These are phyloP conservation scores for Diceros bicornis DNA, from an alignment of 2,797 vertebrate species.

Conservation along the genomic window DNA sequence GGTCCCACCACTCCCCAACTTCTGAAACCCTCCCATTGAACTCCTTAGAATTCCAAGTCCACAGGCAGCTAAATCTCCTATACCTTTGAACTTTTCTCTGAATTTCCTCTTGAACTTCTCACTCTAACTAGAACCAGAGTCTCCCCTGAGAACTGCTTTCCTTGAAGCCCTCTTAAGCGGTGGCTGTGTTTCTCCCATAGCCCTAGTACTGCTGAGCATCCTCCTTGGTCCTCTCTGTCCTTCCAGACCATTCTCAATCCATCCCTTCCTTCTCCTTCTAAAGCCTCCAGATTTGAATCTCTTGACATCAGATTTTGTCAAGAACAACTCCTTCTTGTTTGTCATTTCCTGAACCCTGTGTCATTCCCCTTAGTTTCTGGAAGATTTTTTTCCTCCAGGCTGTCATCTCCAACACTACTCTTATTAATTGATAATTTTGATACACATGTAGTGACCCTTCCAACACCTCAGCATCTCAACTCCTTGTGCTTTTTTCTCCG, in stretches of 20 bases:
- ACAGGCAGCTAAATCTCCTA: background rate
- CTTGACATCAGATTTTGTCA: background rate
- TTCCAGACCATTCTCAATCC: background rate
- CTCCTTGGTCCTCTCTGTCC: background rate
- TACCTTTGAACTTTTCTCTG: background rate
- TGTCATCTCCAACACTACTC: background rate
- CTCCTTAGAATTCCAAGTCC: background rate
- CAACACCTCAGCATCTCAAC: background rate
- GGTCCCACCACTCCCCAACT: background rate
- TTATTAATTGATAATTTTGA: background rate
- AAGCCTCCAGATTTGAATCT: background rate
- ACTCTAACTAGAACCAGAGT: background rate
- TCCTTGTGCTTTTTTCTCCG: background rate
- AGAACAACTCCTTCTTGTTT: background rate
- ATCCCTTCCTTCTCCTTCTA: background rate
- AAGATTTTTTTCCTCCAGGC: background rate
- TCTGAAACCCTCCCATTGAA: background rate
- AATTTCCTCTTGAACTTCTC: background rate
- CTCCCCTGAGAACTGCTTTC: background rate
- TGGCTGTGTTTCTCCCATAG: rapidly evolving
- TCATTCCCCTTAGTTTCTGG: background rate
- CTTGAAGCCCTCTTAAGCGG: no score
- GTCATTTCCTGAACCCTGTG: background rate
- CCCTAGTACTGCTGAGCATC: no score
- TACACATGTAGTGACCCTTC: background rate